Conservation (phyloP, 1,140 invertebrate genomes). For the Melanaphis sacchari region DNA sequence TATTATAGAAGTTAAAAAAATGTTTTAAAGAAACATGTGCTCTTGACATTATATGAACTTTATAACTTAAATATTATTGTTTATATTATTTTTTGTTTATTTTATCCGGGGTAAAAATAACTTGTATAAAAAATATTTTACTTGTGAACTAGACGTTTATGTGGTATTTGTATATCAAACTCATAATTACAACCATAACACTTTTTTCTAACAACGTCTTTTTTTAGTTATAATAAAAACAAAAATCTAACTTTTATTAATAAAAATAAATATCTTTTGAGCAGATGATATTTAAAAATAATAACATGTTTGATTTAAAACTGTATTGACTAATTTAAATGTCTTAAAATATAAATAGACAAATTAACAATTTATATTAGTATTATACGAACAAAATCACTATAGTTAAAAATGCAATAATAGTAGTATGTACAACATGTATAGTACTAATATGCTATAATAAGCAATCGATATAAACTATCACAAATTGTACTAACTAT, state of each 20-base stretch:
- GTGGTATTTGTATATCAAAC: not conserved
- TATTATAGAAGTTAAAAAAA: conserved; percentile 26
- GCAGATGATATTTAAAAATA: not conserved
- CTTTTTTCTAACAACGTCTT: not conserved
- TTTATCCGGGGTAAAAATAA: conserved; percentile 40
- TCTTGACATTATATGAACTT: conserved; percentile 41
- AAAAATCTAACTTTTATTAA: not conserved
- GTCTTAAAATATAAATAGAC: not conserved
- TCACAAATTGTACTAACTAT: not conserved
- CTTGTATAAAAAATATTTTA: conserved; percentile 47
- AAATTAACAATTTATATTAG: not conserved
- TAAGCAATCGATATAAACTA: not conserved
- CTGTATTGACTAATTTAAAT: not conserved
- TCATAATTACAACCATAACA: conserved; percentile 36
- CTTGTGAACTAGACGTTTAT: conserved; percentile 32
- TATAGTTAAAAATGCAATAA: not conserved
- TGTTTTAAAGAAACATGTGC: conserved; percentile 24
- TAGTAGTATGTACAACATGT: not conserved
- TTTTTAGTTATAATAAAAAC: conserved; percentile 4
- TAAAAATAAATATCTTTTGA: not conserved
- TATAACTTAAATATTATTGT: conserved; percentile 48
- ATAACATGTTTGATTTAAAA: not conserved
- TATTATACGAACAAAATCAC: not conserved
- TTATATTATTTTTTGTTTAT: conserved; percentile 46
- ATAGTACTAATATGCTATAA: not conserved